A percentile compares a stretch with the other conserved stretches of the same genome.
Conservation (phyloP, 2,113 vertebrate species). For the Calypte anna region DNA sequence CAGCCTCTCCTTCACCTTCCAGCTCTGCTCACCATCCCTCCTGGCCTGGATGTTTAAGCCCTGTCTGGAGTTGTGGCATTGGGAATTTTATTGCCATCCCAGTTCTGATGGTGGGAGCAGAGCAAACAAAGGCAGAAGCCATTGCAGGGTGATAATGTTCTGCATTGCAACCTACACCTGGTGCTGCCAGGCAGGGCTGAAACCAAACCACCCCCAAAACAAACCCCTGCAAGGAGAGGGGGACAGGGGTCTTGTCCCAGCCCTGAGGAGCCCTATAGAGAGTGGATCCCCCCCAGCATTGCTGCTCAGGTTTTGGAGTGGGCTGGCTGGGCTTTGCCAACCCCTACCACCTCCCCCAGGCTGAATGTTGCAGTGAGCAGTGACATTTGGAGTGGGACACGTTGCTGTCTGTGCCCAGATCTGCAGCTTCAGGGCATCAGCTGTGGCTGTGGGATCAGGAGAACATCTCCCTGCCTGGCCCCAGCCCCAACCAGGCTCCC, state of each 20-base stretch:
- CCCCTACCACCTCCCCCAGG: not conserved
- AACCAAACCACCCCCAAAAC: not conserved
- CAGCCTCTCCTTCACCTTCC: not conserved
- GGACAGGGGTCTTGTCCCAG: not conserved
- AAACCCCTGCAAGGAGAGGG: not conserved
- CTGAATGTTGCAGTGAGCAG: accelerated
- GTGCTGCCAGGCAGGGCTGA: not conserved
- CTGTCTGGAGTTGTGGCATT: not conserved
- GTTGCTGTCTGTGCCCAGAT: not conserved
- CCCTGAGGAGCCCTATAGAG: not conserved
- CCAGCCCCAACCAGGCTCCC: not conserved
- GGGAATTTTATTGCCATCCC: not conserved
- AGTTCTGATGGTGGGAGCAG: not conserved
- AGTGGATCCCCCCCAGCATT: not conserved
- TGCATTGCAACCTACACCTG: not conserved
- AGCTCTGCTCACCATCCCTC: not conserved
- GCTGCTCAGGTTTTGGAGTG: not conserved
- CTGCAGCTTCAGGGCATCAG: not conserved
- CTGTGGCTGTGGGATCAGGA: not conserved
- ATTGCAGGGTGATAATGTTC: not conserved
- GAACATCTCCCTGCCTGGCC: not conserved
- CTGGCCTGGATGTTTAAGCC: not conserved
- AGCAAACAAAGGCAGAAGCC: not conserved
- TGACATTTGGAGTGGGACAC: not conserved
- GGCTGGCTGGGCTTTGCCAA: not conserved